phyloP scores from a whole-genome alignment of 2,888 invertebrate species.

The Danaus chrysippus region DNA sequence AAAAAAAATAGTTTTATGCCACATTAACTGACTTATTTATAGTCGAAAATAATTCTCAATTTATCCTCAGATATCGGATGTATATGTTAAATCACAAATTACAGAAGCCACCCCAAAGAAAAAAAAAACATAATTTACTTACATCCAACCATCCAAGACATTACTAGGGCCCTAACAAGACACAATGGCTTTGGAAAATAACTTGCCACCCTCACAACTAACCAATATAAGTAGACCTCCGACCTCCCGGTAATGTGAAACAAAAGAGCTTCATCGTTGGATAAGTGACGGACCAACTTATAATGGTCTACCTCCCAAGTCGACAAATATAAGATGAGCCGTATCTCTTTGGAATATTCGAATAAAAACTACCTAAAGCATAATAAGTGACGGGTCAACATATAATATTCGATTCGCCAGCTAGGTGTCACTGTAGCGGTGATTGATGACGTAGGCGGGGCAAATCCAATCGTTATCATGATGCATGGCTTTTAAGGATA shows the following conservation, averaged over 20 bases:
- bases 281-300: conserved; percentile 23
- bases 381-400: conserved; percentile 47
- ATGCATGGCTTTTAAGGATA: conserved; percentile 60
- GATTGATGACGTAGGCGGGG: conserved; percentile 78
- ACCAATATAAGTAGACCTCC: conserved; percentile 46
- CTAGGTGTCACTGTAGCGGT: conserved; percentile 63
- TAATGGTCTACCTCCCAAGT: background rate
- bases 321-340: too few relatives aligned
- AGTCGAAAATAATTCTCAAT: background rate
- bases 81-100: conserved; percentile 9
- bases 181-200: conserved; percentile 69
- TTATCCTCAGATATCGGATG: background rate
- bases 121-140: conserved; percentile 75
- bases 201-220: conserved; percentile 53
- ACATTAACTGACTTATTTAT: too few relatives aligned
- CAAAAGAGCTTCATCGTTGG: conserved; percentile 7
- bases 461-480: conserved; percentile 78
- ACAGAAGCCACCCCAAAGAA: conserved; percentile 39
- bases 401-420: conserved; percentile 45
- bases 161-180: conserved; percentile 72
- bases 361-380: conserved; percentile 19
- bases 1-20: too few relatives aligned
- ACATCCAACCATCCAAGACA: conserved; percentile 72
- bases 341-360: background rate
- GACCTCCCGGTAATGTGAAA: conserved; percentile 26